These are phyloP conservation scores for Hermaeophaga mercurialis DNA, from an alignment of 2,888 invertebrate genomes.

Conservation along the genomic window DNA sequence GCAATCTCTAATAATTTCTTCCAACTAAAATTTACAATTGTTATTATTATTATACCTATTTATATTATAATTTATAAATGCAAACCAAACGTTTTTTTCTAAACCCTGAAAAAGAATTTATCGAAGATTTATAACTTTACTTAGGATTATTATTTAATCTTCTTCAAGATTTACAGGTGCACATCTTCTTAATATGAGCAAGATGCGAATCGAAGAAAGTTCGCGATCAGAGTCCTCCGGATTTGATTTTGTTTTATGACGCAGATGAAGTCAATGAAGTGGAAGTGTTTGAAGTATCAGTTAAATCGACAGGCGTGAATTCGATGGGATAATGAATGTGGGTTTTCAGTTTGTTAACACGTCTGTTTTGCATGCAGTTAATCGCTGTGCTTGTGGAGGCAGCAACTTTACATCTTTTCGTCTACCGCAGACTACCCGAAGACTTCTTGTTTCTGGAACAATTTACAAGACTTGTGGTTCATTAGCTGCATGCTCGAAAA, in stretches of 20 bases:
- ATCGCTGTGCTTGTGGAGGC: slow-evolving; percentile 42
- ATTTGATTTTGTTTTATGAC: slow-evolving; percentile 22
- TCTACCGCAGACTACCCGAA: slow-evolving; percentile 36
- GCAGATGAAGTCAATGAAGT: slow-evolving; percentile 28
- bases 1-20: no score
- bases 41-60: no score
- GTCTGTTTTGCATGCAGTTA: slow-evolving; percentile 47
- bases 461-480: slow-evolving; percentile 37
- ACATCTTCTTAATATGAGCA: no score
- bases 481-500: slow-evolving; percentile 28
- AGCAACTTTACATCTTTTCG: slow-evolving; percentile 43
- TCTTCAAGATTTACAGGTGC: no score
- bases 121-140: no score
- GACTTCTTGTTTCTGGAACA: slow-evolving; percentile 37
- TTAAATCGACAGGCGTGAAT: slow-evolving; percentile 31
- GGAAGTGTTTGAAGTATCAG: slow-evolving; percentile 19
- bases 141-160: no score
- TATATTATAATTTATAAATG: no score
- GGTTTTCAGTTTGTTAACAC: slow-evolving; percentile 47
- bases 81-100: no score
- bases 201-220: no score
- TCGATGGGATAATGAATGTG: slow-evolving; percentile 44
- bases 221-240: slow-evolving; percentile 2
- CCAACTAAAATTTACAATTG: no score
- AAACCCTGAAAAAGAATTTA: no score